Conservation (phyloP, 2,113 vertebrate species). For the Macrotus californicus region DNA sequence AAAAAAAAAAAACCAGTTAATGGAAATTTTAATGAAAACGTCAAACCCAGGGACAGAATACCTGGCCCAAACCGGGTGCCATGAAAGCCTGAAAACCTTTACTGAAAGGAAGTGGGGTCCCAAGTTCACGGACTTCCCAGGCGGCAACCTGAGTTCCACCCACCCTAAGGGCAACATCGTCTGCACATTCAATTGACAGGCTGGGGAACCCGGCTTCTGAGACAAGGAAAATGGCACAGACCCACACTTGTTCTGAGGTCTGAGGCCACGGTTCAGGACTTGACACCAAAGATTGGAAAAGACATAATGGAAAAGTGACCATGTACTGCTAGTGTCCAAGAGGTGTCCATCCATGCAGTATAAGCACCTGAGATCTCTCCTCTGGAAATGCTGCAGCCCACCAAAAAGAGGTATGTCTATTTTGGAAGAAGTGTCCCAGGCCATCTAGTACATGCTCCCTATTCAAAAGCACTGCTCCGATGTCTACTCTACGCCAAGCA, state of each 20-base stretch:
- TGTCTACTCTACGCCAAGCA: not conserved
- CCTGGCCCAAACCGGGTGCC: not conserved
- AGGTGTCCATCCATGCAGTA: not conserved
- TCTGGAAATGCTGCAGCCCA: not conserved
- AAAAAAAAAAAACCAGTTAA: slow-evolving; percentile 57
- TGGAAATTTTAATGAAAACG: slow-evolving; percentile 74
- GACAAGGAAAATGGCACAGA: not conserved
- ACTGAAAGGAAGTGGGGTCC: not conserved
- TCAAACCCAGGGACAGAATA: not conserved
- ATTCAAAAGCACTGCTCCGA: not conserved
- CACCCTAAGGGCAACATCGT: not conserved
- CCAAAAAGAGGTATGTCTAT: rapidly evolving
- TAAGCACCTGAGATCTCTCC: not conserved
- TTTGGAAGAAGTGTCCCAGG: not conserved
- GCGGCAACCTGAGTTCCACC: not conserved
- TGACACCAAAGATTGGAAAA: not conserved
- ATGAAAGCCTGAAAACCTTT: not conserved
- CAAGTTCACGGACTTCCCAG: not conserved
- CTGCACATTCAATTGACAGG: not conserved
- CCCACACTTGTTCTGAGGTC: not conserved
- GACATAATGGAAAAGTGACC: not conserved
- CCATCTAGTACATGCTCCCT: not conserved
- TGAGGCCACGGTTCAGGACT: not conserved
- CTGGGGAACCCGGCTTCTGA: not conserved
- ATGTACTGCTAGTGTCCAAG: not conserved